Base-by-base conservation (phyloP, 2,888 invertebrate genomes). In the Rhogogaster chlorosoma region DNA sequence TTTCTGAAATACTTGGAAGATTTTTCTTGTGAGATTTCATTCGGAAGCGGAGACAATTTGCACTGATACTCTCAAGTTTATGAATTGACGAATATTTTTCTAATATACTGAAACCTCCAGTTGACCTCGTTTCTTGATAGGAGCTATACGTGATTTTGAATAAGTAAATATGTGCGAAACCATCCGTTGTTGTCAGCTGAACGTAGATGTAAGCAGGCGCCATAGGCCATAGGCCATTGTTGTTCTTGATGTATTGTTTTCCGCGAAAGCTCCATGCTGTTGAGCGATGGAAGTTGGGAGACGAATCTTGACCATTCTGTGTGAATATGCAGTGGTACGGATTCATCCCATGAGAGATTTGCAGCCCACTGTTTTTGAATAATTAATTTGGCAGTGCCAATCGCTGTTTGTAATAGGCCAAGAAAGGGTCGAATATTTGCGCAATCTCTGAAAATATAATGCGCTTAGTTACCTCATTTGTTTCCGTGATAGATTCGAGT, bases 341-440 rank as follows among this genome's bases (percentile, higher is more conserved):
- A 73, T 22, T 89, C 88, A 80, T 91, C 91, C 90, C 91, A 91
- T 1, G 77, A 85, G 12, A 88, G n/a, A 49, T 89, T 86, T n/a
- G 71, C 10, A 78, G 86, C 80, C 75, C 75, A 75, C n/a, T 45
- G 29, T 36, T 42, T 29, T 42, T 75, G 75, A 18, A 75, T 75
- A 32, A 75, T 75, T 29, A 22, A 38, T 36, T 75, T 75, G 22
- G 75, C 75, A 6, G 29, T 75, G 38, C 42, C 75, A 15, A 75
- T 36, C 12, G 45, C 75, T 75, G 75, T 45, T 75, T 22, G 32
- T 18, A 75, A 7, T n/a, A 75, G 75, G 22, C 75, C 75, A 10
- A 42, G 45, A 36, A n/a, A n/a, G 75, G 75, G n/a, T 75, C 45
- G 75, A 75, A 45, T 4, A 75, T 75, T n/a, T 38, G 9, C 15